phyloP scores from a whole-genome alignment of 2,888 invertebrate species.

The Drosophila mayaguana region DNA sequence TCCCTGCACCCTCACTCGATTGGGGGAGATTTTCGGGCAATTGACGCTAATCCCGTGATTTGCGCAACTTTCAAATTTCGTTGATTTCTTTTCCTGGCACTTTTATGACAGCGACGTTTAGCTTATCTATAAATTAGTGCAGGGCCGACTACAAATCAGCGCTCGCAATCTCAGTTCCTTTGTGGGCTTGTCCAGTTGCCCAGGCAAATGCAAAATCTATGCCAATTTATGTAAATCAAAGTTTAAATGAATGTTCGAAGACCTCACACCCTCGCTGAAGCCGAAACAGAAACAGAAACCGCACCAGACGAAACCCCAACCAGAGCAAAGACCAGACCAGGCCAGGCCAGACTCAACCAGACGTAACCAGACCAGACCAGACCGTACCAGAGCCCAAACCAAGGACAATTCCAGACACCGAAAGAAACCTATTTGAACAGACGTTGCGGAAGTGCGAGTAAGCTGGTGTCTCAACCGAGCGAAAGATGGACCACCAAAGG shows the following conservation, averaged over 20 bases:
- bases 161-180: background rate
- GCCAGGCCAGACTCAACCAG: slow-evolving; percentile 6
- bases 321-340: slow-evolving; percentile 11
- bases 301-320: slow-evolving; percentile 25
- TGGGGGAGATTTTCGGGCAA: background rate
- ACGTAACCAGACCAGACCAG: background rate
- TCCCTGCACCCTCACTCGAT: background rate
- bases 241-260: slow-evolving; percentile 63
- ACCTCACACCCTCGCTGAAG: slow-evolving; percentile 4
- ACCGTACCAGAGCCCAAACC: slow-evolving; percentile 6
- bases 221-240: slow-evolving; percentile 70
- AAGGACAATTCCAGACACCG: slow-evolving; percentile 18
- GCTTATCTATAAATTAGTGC: slow-evolving; percentile 68
- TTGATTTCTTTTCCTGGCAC: background rate
- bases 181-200: too few relatives aligned
- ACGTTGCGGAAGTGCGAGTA: slow-evolving; percentile 42
- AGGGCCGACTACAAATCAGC: slow-evolving; percentile 56
- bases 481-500: background rate
- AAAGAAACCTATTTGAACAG: slow-evolving; percentile 56
- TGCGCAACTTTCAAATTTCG: slow-evolving; percentile 10
- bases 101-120: slow-evolving; percentile 37
- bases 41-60: slow-evolving; percentile 24
- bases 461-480: slow-evolving; percentile 18
- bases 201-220: slow-evolving; percentile 56
- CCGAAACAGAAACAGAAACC: slow-evolving; percentile 24